Evolutionary conservation across 1,140 invertebrate genomes (phyloP).

Genomic region (Dolichoris vasculosae): DNA sequence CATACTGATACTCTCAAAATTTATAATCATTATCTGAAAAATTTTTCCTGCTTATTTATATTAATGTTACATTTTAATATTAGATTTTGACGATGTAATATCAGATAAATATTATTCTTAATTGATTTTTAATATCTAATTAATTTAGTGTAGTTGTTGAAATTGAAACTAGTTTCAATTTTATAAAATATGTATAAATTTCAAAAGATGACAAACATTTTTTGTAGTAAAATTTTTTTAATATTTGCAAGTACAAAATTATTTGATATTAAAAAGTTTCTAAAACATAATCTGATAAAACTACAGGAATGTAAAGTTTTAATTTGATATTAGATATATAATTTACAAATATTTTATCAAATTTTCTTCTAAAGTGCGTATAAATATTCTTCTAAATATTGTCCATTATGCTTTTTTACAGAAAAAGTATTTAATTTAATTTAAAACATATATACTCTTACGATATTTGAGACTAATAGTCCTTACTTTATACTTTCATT

Average conservation of each 20-base stretch:
- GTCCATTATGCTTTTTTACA: background rate
- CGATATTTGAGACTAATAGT: constrained; percentile 6
- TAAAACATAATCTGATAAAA: constrained; percentile 46
- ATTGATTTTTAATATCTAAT: background rate
- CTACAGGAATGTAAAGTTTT: constrained; percentile 34
- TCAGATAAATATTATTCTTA: background rate
- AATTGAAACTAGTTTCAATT: too few relatives aligned
- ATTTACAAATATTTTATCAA: constrained; percentile 38
- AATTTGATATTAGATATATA: background rate
- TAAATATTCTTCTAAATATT: too few relatives aligned
- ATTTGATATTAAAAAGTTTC: too few relatives aligned
- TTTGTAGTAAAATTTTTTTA: too few relatives aligned
- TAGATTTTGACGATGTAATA: background rate
- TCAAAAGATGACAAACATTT: too few relatives aligned
- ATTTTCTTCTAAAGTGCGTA: too few relatives aligned
- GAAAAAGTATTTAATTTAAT: constrained; percentile 25
- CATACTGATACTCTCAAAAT: background rate
- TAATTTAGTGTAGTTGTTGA: too few relatives aligned
- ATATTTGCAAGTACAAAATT: too few relatives aligned
- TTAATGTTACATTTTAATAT: background rate
- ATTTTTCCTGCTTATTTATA: background rate
- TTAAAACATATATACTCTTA: constrained; percentile 26
- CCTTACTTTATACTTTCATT: constrained; percentile 25
- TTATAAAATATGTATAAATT: too few relatives aligned
- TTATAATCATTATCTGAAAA: background rate